Evolutionary conservation across 2,888 invertebrate genomes (phyloP).

Genomic region (Zaprionus obscuricornis): DNA sequence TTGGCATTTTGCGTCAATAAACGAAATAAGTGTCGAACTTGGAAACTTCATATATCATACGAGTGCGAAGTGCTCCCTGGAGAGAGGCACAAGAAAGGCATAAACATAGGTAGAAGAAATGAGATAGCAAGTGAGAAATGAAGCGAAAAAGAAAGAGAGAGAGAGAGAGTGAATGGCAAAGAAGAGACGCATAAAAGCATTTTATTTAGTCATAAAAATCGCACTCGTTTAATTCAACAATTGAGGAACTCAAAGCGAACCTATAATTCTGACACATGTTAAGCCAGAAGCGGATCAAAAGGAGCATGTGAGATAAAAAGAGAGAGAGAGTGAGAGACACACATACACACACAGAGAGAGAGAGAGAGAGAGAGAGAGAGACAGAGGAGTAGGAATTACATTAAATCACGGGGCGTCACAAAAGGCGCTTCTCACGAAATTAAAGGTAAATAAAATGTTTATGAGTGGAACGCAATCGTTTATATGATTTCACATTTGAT

Average conservation of each 20-base stretch:
- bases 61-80: constrained; percentile 2
- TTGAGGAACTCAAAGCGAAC: constrained; percentile 11
- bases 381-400: constrained; percentile 30
- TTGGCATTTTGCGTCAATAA: constrained; percentile 64
- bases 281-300: neutral
- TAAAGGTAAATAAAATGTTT: constrained; percentile 79
- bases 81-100: neutral
- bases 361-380: neutral
- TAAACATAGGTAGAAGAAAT: neutral
- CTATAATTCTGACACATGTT: constrained; percentile 49
- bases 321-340: neutral
- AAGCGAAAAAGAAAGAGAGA: constrained; percentile 13
- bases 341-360: constrained; percentile 8
- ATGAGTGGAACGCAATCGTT: constrained; percentile 72
- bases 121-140: neutral
- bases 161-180: neutral
- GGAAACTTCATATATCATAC: constrained; percentile 11
- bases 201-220: constrained; percentile 75
- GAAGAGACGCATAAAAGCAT: constrained; percentile 34
- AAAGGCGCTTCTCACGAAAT: constrained; percentile 73
- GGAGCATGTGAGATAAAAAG: neutral
- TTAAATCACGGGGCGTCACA: constrained; percentile 65
- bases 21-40: constrained; percentile 9
- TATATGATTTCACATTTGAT: constrained; percentile 76
- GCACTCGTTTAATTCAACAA: constrained; percentile 59